These are phyloP conservation scores for Carlito syrichta DNA, from an alignment of 2,113 vertebrate species.

Conservation along the genomic window DNA sequence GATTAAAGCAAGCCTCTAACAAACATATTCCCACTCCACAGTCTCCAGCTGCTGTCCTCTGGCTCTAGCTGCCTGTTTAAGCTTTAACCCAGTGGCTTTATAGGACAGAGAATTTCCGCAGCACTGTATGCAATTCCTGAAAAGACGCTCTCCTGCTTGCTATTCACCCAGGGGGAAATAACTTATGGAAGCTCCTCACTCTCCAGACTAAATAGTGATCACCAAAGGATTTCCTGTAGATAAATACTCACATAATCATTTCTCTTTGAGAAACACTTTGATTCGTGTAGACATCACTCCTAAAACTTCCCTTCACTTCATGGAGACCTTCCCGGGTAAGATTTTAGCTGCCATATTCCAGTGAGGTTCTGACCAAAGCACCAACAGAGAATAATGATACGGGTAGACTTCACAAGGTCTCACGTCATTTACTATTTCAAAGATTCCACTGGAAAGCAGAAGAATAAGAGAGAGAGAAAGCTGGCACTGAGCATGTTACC, in stretches of 20 bases:
- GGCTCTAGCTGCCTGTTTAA: neutral
- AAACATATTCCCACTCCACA: neutral
- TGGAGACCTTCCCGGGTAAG: neutral
- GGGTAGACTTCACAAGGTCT: neutral
- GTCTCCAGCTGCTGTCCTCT: neutral
- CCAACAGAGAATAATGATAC: neutral
- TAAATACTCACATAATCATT: neutral
- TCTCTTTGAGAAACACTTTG: neutral
- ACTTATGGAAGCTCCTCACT: neutral
- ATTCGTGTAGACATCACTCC: neutral
- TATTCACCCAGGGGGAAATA: neutral
- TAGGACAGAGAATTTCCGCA: neutral
- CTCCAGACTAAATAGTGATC: neutral
- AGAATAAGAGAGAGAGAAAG: no score
- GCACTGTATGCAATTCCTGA: accelerated
- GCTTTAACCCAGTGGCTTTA: neutral
- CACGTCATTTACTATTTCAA: neutral
- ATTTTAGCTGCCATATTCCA: neutral
- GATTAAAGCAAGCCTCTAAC: neutral
- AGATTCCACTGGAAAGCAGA: neutral
- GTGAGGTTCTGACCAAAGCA: neutral
- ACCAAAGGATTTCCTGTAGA: neutral
- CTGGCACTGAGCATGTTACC: neutral
- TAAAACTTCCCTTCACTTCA: neutral
- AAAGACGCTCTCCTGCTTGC: neutral